phyloP scores from a whole-genome alignment of 2,797 vertebrate species.

The Characodon lateralis region DNA sequence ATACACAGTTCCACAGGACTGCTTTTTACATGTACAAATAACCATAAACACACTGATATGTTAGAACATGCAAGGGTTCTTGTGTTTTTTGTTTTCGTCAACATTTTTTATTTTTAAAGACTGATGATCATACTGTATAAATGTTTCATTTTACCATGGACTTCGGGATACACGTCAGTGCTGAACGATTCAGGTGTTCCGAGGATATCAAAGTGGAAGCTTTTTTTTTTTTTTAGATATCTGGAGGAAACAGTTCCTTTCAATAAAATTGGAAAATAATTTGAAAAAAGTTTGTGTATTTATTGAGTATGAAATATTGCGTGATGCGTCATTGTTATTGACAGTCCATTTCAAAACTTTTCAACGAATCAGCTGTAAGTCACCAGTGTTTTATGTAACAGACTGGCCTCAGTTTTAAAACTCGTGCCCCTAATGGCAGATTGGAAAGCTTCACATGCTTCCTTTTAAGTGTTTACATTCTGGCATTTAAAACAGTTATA shows the following conservation, averaged over 20 bases:
- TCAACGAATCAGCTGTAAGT: not conserved
- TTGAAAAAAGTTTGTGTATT: slow-evolving; percentile 13
- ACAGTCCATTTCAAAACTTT: not conserved
- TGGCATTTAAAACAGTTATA: not conserved
- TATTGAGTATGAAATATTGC: not conserved
- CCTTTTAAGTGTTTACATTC: not conserved
- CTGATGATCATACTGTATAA: slow-evolving; percentile 84
- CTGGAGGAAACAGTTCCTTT: slow-evolving; percentile 77
- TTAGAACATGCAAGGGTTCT: slow-evolving; percentile 50
- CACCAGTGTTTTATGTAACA: slow-evolving; percentile 22
- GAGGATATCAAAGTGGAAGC: slow-evolving; percentile 68
- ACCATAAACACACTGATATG: slow-evolving; percentile 29
- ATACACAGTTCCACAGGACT: slow-evolving; percentile 41
- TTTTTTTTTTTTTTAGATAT: slow-evolving; percentile 74
- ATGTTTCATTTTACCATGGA: slow-evolving; percentile 81
- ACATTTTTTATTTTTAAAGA: slow-evolving; percentile 85
- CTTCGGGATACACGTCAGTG: slow-evolving; percentile 72
- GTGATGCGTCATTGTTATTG: not conserved
- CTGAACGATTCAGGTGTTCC: slow-evolving; percentile 67
- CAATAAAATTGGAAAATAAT: slow-evolving; percentile 80
- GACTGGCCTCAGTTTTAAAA: not conserved
- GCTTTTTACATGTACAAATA: slow-evolving; percentile 53
- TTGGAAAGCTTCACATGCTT: not conserved
- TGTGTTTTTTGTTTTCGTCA: slow-evolving; percentile 57
- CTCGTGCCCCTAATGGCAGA: not conserved